These are phyloP conservation scores for Drosophila nigrodunni DNA, from an alignment of 1,140 invertebrate species.

Conservation along the genomic window DNA sequence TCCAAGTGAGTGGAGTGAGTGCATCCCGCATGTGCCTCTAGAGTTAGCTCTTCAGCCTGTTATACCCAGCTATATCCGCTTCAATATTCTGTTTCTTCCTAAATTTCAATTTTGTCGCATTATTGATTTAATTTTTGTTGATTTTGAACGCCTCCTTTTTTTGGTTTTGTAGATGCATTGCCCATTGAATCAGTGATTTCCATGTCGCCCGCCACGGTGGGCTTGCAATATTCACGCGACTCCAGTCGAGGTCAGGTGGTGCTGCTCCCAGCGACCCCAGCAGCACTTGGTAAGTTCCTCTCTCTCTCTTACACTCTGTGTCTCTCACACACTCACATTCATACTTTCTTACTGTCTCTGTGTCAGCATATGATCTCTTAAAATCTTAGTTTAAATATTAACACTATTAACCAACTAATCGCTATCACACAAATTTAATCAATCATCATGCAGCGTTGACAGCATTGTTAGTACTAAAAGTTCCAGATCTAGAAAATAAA, in stretches of 20 bases:
- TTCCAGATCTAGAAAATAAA: too few relatives aligned
- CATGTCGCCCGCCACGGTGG: constrained; percentile 88
- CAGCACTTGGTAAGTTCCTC: constrained; percentile 84
- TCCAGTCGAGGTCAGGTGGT: constrained; percentile 92
- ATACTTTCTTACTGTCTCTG: not conserved
- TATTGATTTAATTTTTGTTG: constrained; percentile 64
- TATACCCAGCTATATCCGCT: not conserved
- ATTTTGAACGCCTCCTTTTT: constrained; percentile 32
- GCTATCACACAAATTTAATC: not conserved
- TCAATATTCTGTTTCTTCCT: constrained; percentile 5
- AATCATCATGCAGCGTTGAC: too few relatives aligned
- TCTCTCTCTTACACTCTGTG: not conserved
- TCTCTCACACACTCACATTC: too few relatives aligned
- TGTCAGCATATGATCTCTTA: not conserved
- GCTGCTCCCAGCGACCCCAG: constrained; percentile 88
- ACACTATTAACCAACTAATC: not conserved
- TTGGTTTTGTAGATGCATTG: constrained; percentile 86
- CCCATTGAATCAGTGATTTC: constrained; percentile 89
- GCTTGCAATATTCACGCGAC: constrained; percentile 93
- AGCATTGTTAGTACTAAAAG: too few relatives aligned
- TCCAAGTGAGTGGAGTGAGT: constrained; percentile 86
- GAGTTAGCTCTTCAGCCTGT: not conserved
- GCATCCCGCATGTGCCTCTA: constrained; percentile 1
- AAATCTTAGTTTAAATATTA: not conserved
- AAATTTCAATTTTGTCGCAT: constrained; percentile 14